Conservation (phyloP, 2,113 vertebrate genomes). For the Tragelaphus scriptus region DNA sequence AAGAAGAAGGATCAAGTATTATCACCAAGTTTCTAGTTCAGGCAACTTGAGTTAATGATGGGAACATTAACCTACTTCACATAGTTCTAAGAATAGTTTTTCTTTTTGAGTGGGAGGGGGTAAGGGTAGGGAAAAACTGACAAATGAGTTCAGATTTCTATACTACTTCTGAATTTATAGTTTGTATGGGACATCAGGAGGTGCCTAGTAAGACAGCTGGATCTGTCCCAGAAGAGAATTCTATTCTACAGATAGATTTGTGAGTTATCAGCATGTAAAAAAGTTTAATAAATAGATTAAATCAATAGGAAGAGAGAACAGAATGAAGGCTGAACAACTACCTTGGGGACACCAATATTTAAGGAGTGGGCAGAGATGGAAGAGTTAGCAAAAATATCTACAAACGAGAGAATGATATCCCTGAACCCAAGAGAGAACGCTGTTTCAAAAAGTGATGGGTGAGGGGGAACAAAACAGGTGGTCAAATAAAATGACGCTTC, state of each 20-base stretch:
- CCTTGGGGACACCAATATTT: background rate
- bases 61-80: constrained; percentile 16
- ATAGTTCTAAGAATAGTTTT: background rate
- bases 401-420: background rate
- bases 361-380: background rate
- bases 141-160: background rate
- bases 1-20: background rate
- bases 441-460: background rate
- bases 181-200: background rate
- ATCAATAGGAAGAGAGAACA: constrained; percentile 5
- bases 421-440: background rate
- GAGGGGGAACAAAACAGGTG: background rate
- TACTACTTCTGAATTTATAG: background rate
- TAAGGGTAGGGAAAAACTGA: background rate
- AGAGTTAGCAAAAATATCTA: background rate
- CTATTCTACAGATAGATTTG: background rate
- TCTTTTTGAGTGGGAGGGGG: background rate
- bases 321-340: constrained; percentile 24
- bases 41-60: background rate
- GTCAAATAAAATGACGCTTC: background rate
- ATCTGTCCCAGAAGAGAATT: constrained; percentile 20
- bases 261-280: constrained; percentile 25
- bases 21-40: background rate
- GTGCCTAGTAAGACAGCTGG: background rate
- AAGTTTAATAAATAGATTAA: background rate